These are phyloP conservation scores for Perca fluviatilis DNA, from an alignment of 2,113 vertebrate genomes.

Conservation along the genomic window DNA sequence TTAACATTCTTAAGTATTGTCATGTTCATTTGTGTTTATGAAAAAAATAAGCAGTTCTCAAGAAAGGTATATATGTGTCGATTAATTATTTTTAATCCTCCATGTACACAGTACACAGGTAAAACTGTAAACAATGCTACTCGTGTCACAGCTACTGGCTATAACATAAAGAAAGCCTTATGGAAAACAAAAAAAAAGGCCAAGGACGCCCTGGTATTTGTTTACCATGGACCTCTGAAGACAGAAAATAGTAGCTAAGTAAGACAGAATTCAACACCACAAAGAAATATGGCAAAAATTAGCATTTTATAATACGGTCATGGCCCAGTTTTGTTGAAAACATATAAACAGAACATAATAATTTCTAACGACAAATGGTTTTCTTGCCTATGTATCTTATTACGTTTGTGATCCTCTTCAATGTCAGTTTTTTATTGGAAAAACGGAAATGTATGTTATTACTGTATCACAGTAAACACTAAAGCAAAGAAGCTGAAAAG, in stretches of 20 bases:
- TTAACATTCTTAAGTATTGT: not conserved
- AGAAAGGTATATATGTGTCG: not conserved
- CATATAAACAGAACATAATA: not conserved
- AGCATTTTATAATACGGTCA: not conserved
- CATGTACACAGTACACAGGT: not conserved
- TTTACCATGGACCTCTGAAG: not conserved
- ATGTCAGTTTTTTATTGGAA: not conserved
- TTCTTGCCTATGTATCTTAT: not conserved
- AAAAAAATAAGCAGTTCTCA: not conserved
- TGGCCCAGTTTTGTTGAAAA: not conserved
- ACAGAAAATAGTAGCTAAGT: not conserved
- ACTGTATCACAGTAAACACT: not conserved
- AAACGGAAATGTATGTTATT: constrained; percentile 2
- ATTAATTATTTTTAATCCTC: not conserved
- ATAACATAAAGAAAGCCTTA: not conserved
- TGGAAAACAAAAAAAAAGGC: constrained; percentile 9
- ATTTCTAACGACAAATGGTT: not conserved
- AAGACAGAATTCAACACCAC: no score
- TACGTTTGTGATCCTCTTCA: not conserved
- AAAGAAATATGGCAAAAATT: no score
- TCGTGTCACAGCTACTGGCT: not conserved
- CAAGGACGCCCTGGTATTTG: no score
- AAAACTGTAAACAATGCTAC: not conserved
- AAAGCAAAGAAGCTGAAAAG: constrained; percentile 21
- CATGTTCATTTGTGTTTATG: not conserved